Evolutionary conservation across 2,797 vertebrate species (phyloP).

Genomic region (Uromys caudimaculatus): DNA sequence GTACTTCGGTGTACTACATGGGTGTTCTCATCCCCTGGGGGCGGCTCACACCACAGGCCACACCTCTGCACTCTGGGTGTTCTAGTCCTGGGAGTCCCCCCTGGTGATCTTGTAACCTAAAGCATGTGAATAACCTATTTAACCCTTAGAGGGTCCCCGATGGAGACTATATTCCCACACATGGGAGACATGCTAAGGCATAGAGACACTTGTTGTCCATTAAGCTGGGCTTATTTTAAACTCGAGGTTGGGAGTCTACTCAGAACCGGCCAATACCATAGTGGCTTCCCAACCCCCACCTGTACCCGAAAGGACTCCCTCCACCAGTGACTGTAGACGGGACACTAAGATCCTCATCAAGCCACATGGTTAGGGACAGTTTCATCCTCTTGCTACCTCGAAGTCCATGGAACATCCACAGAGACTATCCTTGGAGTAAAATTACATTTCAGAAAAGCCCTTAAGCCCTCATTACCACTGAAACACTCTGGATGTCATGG

Average conservation of each 20-base stretch:
- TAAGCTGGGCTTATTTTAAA: background rate
- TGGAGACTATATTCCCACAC: background rate
- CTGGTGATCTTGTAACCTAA: background rate
- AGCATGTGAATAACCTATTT: rapidly evolving
- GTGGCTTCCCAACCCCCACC: background rate
- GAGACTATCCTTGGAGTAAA: background rate
- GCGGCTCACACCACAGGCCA: background rate
- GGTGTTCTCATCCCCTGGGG: background rate
- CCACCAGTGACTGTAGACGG: no score
- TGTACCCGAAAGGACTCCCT: no score
- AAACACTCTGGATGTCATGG: background rate
- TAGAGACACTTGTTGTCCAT: rapidly evolving
- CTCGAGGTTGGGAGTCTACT: background rate
- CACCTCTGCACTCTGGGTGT: background rate
- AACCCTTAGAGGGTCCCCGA: background rate
- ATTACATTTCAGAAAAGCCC: background rate
- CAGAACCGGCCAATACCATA: background rate
- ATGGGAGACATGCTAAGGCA: background rate
- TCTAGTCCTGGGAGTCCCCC: background rate
- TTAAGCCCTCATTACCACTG: background rate
- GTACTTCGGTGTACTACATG: background rate
- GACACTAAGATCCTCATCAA: background rate
- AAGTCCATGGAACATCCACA: rapidly evolving
- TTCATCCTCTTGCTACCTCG: background rate
- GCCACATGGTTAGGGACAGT: background rate